Base-by-base conservation (phyloP, 2,113 vertebrate species). In the Psittacula cyanocephala region DNA sequence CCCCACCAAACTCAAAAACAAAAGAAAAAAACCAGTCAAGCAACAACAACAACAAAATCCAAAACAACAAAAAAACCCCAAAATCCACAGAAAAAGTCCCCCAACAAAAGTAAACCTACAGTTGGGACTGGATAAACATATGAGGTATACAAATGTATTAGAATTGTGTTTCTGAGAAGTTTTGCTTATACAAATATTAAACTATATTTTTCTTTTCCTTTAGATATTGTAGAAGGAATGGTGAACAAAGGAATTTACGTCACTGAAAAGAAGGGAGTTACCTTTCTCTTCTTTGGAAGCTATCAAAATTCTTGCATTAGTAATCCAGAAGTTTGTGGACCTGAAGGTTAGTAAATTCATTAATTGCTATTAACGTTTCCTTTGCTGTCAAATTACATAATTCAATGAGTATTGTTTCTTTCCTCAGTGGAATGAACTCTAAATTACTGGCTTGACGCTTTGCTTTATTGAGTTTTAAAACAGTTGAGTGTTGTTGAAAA, bases 151-250 rank as follows among this genome's bases (percentile, higher is more conserved):
- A 55, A 39, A 4, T 7, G 6, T 70, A 28, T 6, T 72, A 50
- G 77, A 69, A 16, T 24, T 1, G 3, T 9, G 1, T 68, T 76
- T 64, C 24, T 2, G 11, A 25, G 8, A n/a, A 17, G 11, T 35
- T 69, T 39, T 29, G 16, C 27, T 16, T 17, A 0, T 12, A 8
- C 10, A 35, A 53, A 41, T 17, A 6, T 76, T 94, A 18, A 87
- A 35, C 11, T 44, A 25, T 33, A 2, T 71, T 63, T 80, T 87
- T 29, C 9, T 91, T 91, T 86, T 86, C 47, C 52, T 93, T 46
- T 86, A 99, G 99, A 99, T 77, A 98, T 99, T 82, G 98, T 99
- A 68, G 99, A 99, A 96, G 99, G 99, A 55, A 99, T 99, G 95
- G 98, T 99, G 70, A 99, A 98, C 96, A 99, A 98, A 81, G 99